Evolutionary conservation across 2,113 vertebrate species (phyloP).

Genomic region (Gnathonemus longibarbis): DNA sequence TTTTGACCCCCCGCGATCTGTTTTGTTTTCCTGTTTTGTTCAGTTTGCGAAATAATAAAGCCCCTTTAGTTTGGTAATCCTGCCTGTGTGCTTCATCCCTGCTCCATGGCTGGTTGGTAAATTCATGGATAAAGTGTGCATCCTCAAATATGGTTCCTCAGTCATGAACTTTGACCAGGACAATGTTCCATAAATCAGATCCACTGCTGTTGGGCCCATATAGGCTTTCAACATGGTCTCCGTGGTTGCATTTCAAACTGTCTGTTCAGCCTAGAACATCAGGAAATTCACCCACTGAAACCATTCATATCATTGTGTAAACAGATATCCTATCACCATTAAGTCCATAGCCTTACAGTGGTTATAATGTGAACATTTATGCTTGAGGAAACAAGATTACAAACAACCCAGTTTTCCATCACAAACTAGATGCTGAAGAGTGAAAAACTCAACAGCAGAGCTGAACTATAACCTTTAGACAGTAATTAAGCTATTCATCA

Average conservation of each 20-base stretch:
- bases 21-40: no score
- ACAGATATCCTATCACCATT: background rate
- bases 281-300: background rate
- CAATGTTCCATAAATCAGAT: conserved; percentile 31
- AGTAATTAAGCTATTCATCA: background rate
- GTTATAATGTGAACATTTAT: background rate
- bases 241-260: conserved; percentile 12
- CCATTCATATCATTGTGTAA: background rate
- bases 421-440: background rate
- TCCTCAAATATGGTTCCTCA: background rate
- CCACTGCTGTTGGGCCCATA: conserved; percentile 15
- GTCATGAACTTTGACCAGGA: conserved; percentile 21
- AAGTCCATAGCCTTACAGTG: background rate
- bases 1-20: no score
- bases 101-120: no score
- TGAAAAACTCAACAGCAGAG: background rate
- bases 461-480: background rate
- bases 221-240: conserved; percentile 24
- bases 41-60: no score
- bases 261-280: conserved; percentile 17
- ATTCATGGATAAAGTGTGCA: background rate
- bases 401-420: background rate
- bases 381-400: background rate
- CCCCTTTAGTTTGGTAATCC: no score
- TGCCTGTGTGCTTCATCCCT: no score